phyloP scores from a whole-genome alignment of 2,888 invertebrate species.

The Pristionchus entomophagus region DNA sequence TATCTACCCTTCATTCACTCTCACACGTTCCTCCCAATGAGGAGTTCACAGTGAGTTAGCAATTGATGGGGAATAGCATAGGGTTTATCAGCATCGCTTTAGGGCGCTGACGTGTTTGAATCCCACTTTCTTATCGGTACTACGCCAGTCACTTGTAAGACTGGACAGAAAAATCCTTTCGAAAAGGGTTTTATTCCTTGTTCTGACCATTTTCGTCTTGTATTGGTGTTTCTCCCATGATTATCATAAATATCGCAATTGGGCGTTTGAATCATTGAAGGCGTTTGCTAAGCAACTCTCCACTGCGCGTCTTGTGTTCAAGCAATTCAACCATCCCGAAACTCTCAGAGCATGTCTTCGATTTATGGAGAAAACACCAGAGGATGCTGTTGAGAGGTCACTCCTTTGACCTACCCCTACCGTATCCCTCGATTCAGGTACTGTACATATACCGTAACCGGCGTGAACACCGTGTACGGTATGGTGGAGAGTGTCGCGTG shows the following conservation, averaged over 20 bases:
- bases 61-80: too few relatives aligned
- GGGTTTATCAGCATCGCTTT: too few relatives aligned
- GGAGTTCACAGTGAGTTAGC: constrained; percentile 45
- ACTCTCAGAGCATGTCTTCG: constrained; percentile 63
- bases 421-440: background rate
- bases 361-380: constrained; percentile 44
- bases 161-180: too few relatives aligned
- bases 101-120: too few relatives aligned
- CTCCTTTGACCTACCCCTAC: background rate
- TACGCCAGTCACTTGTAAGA: too few relatives aligned
- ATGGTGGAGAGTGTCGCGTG: constrained; percentile 66
- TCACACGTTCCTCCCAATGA: background rate
- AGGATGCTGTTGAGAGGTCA: constrained; percentile 34
- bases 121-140: too few relatives aligned
- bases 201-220: too few relatives aligned
- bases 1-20: constrained; percentile 55
- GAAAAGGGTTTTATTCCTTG: too few relatives aligned
- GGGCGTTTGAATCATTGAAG: too few relatives aligned
- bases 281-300: constrained; percentile 48
- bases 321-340: constrained; percentile 69
- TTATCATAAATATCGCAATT: too few relatives aligned
- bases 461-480: constrained; percentile 70
- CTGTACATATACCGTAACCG: constrained; percentile 59
- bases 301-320: constrained; percentile 47
- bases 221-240: too few relatives aligned